phyloP scores from a whole-genome alignment of 1,140 invertebrate genomes.

The Orchesella cincta region DNA sequence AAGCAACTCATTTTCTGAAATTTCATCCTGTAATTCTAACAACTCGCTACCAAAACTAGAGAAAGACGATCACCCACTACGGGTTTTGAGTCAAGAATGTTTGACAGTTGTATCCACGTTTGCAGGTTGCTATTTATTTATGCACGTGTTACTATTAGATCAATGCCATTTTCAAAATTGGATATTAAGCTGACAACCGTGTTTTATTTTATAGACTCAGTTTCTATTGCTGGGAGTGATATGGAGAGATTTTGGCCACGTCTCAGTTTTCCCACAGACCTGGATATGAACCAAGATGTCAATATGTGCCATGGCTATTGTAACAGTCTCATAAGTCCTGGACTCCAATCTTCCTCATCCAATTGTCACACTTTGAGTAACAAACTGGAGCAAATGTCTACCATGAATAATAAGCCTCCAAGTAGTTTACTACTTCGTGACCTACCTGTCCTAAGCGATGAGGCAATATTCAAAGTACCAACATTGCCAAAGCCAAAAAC shows the following conservation, averaged over 20 bases:
- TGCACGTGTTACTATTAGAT: too few relatives aligned
- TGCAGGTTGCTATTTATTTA: too few relatives aligned
- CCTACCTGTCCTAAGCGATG: conserved; percentile 46
- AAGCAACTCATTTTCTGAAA: conserved; percentile 42
- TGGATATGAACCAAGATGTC: conserved; percentile 38
- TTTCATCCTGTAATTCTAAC: conserved; percentile 25
- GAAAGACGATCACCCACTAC: conserved; percentile 72
- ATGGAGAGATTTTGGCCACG: conserved; percentile 49
- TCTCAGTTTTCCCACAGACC: conserved; percentile 40
- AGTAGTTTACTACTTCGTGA: conserved; percentile 30
- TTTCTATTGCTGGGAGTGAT: conserved; percentile 44
- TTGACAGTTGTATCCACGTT: conserved; percentile 84
- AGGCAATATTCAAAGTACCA: conserved; percentile 49
- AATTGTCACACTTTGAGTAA: conserved; percentile 9
- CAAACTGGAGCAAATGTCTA: conserved; percentile 24
- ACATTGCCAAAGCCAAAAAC: neutral
- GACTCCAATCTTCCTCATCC: neutral
- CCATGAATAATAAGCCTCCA: conserved; percentile 11
- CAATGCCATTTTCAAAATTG: neutral
- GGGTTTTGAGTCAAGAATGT: conserved; percentile 85
- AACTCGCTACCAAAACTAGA: conserved; percentile 32
- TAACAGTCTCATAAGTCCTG: conserved; percentile 20
- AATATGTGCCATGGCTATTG: conserved; percentile 43
- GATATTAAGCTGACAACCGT: neutral
- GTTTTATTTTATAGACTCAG: conserved; percentile 40